Base-by-base conservation (phyloP, 2,797 vertebrate species). In the Parambassis ranga region DNA sequence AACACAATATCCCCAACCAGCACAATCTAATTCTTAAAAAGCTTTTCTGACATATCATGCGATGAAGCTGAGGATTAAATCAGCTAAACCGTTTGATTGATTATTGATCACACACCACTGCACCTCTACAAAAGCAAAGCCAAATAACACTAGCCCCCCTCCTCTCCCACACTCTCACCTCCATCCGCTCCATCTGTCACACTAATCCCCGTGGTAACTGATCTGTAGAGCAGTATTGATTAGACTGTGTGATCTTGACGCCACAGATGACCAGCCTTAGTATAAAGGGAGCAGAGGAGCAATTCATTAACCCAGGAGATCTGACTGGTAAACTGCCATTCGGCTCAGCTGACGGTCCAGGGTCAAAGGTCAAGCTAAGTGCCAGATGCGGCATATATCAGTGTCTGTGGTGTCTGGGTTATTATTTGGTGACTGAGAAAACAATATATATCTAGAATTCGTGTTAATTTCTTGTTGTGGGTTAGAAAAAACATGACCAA, bases 301-400 rank as follows among this genome's bases (percentile, higher is more conserved):
- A 46, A 51, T 51, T 86, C 72, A 85, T 87, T 86, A 83, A 82
- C 71, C 69, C 39, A 7, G 69, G 55, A 13, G 30, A 65, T 65
- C 27, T 50, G 27, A 55, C 58, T 38, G 31, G 65, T 69, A 70
- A 80, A 80, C 41, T 11, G n/a, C 59, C 38, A 27, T 60, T 68
- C 55, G 67, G 71, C 60, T 71, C 39, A 30, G 43, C 67, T 58
- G 75, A 63, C 39, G 24, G 66, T 28, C 41, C 41, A 24, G 32
- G 78, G 75, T 87, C 73, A 84, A 69, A 87, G 80, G 77, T 85
- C 83, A 82, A 64, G 7, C 68, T n/a, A 31, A 44, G 30, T 69
- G 62, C 75, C 86, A 89, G 84, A 85, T 87, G 84, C 85, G 75
- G 51, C 36, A 65, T 60, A 38, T 33, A 60, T 68, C 61, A 42